phyloP scores from a whole-genome alignment of 2,888 invertebrate genomes.

The Thymelicus acteon region DNA sequence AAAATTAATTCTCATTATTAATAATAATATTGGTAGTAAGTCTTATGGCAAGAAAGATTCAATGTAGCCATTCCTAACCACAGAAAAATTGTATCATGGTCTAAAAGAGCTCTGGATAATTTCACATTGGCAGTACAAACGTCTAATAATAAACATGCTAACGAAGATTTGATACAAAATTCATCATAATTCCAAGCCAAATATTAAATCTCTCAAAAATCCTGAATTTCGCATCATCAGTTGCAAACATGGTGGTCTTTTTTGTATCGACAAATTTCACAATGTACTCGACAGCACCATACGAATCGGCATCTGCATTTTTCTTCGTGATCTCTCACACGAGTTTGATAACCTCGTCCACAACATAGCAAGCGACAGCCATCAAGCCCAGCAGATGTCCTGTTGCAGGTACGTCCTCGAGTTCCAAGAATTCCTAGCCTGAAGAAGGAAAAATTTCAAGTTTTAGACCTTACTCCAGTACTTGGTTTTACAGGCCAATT shows the following conservation, averaged over 20 bases:
- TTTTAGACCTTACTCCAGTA: background rate
- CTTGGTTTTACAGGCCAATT: no score
- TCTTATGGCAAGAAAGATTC: conserved; percentile 15
- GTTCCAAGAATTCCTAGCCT: conserved; percentile 94
- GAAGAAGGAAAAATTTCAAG: conserved; percentile 46
- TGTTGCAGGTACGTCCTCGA: conserved; percentile 92
- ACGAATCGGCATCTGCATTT: conserved; percentile 96
- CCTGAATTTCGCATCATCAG: conserved; percentile 67
- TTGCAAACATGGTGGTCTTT: conserved; percentile 95
- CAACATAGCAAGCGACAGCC: conserved; percentile 95
- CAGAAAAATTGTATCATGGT: background rate
- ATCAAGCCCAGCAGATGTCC: conserved; percentile 93
- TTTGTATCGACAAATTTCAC: conserved; percentile 91
- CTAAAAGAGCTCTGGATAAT: conserved; percentile 1
- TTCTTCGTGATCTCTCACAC: conserved; percentile 92
- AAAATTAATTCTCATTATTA: background rate
- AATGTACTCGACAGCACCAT: conserved; percentile 96
- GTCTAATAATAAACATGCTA: background rate
- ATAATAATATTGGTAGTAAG: conserved; percentile 1
- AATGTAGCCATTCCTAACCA: conserved; percentile 8
- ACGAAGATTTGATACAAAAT: background rate
- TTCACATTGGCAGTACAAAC: conserved; percentile 6
- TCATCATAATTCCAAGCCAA: background rate
- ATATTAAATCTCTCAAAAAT: background rate
- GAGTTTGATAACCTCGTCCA: conserved; percentile 94